Evolutionary conservation across 2,888 invertebrate genomes (phyloP).

Genomic region (Megamerina dolium): DNA sequence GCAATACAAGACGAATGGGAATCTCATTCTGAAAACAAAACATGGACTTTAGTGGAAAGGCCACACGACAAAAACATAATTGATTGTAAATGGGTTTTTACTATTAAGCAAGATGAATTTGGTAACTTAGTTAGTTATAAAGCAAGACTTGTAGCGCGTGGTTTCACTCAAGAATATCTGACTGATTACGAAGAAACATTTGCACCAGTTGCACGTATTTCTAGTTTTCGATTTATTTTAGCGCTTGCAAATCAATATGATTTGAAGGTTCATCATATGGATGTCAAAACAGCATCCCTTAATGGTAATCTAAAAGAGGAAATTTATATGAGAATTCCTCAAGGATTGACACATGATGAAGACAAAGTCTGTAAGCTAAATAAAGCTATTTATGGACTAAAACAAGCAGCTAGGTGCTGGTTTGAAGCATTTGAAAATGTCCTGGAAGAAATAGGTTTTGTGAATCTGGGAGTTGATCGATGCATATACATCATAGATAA

Average conservation of each 20-base stretch:
- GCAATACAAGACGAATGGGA: constrained; percentile 24
- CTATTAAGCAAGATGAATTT: constrained; percentile 8
- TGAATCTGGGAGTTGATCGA: too few relatives aligned
- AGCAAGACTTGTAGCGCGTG: too few relatives aligned
- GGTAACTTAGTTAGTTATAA: constrained; percentile 9
- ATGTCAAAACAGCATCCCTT: constrained; percentile 21
- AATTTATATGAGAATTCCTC: constrained; percentile 19
- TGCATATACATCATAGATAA: constrained; percentile 18
- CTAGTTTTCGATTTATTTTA: constrained; percentile 14
- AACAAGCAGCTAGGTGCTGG: too few relatives aligned
- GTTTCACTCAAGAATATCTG: too few relatives aligned
- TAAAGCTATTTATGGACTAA: constrained; percentile 20
- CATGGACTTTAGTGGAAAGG: constrained; percentile 19
- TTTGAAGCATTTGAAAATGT: constrained; percentile 18
- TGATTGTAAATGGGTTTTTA: too few relatives aligned
- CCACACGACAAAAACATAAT: too few relatives aligned
- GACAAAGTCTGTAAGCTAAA: constrained; percentile 19
- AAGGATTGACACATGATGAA: constrained; percentile 13
- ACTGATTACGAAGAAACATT: too few relatives aligned
- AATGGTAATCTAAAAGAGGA: constrained; percentile 22
- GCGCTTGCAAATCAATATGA: constrained; percentile 17
- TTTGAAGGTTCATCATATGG: constrained; percentile 21
- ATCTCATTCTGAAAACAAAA: constrained; percentile 22
- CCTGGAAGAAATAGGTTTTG: constrained; percentile 21
- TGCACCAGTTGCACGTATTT: too few relatives aligned